Conservation (phyloP, 2,797 vertebrate species). For the Oreonectes daqikongensis region DNA sequence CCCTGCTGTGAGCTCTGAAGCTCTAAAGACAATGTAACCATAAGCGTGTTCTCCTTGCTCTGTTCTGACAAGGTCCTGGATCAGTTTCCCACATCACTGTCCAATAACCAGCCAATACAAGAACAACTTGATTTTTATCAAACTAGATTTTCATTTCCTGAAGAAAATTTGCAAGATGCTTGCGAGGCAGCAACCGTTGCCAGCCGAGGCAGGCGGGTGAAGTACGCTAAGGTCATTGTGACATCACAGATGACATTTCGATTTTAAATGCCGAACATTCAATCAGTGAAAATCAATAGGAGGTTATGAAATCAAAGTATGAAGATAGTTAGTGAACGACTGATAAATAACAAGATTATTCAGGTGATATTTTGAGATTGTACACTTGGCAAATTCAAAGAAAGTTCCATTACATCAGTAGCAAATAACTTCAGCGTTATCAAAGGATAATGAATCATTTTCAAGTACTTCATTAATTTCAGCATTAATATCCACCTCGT, state of each 20-base stretch:
- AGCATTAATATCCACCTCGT: background rate
- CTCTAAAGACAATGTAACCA: background rate
- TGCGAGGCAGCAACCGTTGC: background rate
- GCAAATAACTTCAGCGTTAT: background rate
- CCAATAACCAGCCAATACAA: background rate
- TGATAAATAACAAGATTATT: background rate
- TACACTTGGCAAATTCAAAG: background rate
- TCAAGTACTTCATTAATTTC: background rate
- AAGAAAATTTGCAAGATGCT: background rate
- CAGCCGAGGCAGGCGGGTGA: background rate
- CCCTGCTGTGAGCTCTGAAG: background rate
- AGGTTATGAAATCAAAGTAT: background rate
- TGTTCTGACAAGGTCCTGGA: background rate
- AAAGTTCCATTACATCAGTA: background rate
- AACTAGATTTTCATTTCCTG: background rate
- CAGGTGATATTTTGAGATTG: background rate
- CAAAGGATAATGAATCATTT: background rate
- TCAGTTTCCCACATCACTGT: background rate
- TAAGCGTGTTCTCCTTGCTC: background rate
- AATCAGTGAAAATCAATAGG: background rate
- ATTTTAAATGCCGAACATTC: background rate
- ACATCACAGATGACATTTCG: background rate
- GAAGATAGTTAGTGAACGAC: background rate
- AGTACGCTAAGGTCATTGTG: background rate
- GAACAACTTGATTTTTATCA: background rate